Percentiles rank a stretch among this genome's conserved stretches.
These are phyloP conservation scores for Ernsta delagoae DNA, from an alignment of 2,888 invertebrate genomes.

Conservation along the genomic window DNA sequence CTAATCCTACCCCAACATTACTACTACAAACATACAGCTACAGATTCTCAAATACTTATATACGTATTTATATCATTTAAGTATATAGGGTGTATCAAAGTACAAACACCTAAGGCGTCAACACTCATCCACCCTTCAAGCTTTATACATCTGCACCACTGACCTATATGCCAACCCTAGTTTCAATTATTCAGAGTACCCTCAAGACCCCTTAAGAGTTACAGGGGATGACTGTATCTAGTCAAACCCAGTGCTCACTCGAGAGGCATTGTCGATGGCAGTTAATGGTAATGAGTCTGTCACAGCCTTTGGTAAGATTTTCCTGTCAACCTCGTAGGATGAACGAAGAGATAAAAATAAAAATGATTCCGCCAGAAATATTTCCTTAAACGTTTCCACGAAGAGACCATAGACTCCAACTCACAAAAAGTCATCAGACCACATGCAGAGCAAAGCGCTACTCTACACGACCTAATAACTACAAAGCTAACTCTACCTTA, in stretches of 20 bases:
- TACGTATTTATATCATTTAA: not conserved
- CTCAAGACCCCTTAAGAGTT: slow-evolving; percentile 46
- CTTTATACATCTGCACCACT: slow-evolving; percentile 54
- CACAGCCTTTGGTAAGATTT: not conserved
- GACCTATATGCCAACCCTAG: slow-evolving; percentile 69
- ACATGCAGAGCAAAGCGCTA: too few species aligned
- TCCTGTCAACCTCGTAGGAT: too few species aligned
- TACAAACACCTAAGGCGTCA: slow-evolving; percentile 25
- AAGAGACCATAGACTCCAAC: too few species aligned
- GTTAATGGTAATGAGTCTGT: slow-evolving; percentile 21
- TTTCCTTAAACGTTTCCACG: too few species aligned
- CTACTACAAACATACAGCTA: too few species aligned
- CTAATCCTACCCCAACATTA: too few species aligned
- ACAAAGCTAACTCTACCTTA: too few species aligned
- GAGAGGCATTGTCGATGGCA: slow-evolving; percentile 23
- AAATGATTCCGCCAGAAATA: too few species aligned
- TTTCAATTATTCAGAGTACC: slow-evolving; percentile 80
- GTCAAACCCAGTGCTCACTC: slow-evolving; percentile 14
- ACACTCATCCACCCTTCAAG: slow-evolving; percentile 54
- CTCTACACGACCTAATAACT: too few species aligned
- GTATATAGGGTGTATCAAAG: slow-evolving; percentile 50
- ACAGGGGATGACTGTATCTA: slow-evolving; percentile 40
- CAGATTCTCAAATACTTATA: too few species aligned
- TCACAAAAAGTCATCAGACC: too few species aligned
- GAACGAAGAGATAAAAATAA: too few species aligned